These are phyloP conservation scores for Anguilla anguilla DNA, from an alignment of 2,797 vertebrate species.

Conservation along the genomic window DNA sequence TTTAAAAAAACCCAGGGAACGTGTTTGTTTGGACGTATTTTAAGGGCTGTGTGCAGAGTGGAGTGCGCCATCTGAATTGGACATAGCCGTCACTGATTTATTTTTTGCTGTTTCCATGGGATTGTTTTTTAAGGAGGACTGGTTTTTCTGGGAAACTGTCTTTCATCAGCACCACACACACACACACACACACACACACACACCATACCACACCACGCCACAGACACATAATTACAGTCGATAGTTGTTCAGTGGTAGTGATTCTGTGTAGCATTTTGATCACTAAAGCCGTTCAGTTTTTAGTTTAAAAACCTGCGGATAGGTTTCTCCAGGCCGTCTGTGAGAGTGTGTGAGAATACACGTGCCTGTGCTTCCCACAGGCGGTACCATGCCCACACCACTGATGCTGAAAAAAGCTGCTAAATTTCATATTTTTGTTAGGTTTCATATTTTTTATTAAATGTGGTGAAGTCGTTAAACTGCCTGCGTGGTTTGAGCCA, in stretches of 20 bases:
- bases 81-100: too few species aligned
- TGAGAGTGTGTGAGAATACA: neutral
- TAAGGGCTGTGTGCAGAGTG: conserved; percentile 22
- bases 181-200: neutral
- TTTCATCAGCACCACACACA: conserved; percentile 58
- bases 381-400: neutral
- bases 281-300: neutral
- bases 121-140: too few species aligned
- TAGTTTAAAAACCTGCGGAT: neutral
- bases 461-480: neutral
- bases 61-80: too few species aligned
- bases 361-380: neutral
- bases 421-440: neutral
- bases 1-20: too few species aligned
- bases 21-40: too few species aligned
- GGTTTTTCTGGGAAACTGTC: conserved; percentile 41
- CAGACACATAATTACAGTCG: neutral
- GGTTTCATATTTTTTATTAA: neutral
- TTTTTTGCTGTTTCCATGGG: too few species aligned
- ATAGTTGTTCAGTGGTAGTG: neutral
- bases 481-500: neutral
- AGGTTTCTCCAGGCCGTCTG: too few species aligned
- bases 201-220: conserved; percentile 24
- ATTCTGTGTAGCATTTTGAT: neutral
- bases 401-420: neutral